Evolutionary conservation across 2,113 vertebrate species (phyloP), one percentile per base, ranked within the genome.

Genomic region (Cyprinodon tularosa): DNA sequence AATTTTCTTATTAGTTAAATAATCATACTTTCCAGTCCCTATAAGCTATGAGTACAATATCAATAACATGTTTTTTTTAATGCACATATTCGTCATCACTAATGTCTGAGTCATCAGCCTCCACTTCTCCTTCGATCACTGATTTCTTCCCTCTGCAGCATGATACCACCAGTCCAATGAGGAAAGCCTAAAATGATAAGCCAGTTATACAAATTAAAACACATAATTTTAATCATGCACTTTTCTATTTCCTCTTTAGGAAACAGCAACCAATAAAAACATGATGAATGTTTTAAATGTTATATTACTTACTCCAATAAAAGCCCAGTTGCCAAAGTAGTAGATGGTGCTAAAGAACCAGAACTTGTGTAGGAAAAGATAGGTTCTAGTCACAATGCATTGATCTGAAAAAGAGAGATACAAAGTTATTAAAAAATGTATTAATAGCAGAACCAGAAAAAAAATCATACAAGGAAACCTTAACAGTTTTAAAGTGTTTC

Each of bases 331-430:
- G 6, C 98, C 98, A 78, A 99, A 98, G 92, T 99, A 99, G 92
- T 99, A 99, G 10, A 95, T 95, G 11, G 97, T 96, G 84, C 96
- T 97, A 88, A 99, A 99, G 94, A 99, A 99, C 98, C 98, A 99
- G 88, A 99, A 99, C 86, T 99, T 98, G 91, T 99, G 98, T 72
- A 99, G 97, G 79, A 99, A 99, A 1, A 99, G 94, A 77, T 99
- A 99, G 0, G 97, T 96, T 76, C 97, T 94, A 12, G 98, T 99
- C 77, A 99, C 94, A 4, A 92, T 97, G 86, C 98, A 99, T 64
- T 99, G 94, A 86, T 99, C 98, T 99, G 87, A 29, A 90, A 95
- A 85, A 60, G 67, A 87, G 87, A 87, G 12, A 66, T 76, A 63
- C 66, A 69, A 42, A 0, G 5, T 37, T 4, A 4, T 40, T 2